Conservation (phyloP, 2,888 invertebrate genomes). For the Zelleria hepariella region DNA sequence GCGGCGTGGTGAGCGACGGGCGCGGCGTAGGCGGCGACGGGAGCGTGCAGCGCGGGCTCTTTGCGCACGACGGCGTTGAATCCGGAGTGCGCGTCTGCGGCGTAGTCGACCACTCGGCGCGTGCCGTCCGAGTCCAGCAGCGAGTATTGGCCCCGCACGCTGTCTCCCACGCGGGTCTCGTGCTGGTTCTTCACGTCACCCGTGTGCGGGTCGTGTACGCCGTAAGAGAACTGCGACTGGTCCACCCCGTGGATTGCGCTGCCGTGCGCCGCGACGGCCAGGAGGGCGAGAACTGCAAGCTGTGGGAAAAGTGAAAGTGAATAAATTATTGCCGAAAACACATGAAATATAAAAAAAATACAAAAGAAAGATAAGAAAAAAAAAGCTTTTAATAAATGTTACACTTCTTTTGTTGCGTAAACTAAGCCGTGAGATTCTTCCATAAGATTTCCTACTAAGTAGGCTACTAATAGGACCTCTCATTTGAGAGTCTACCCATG, state of each 20-base stretch:
- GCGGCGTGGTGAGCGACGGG: slow-evolving; percentile 8
- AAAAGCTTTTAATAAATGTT: background rate
- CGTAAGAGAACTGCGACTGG: slow-evolving; percentile 62
- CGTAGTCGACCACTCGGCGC: slow-evolving; percentile 74
- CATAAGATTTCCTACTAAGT: too few species aligned
- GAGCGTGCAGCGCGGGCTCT: slow-evolving; percentile 30
- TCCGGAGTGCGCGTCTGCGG: slow-evolving; percentile 40
- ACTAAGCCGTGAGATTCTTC: too few species aligned
- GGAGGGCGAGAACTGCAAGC: slow-evolving; percentile 56
- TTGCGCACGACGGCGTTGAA: slow-evolving; percentile 48
- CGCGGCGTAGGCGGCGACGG: slow-evolving; percentile 24
- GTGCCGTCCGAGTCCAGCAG: slow-evolving; percentile 74
- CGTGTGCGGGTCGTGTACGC: slow-evolving; percentile 62
- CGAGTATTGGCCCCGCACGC: slow-evolving; percentile 69
- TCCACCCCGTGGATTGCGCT: slow-evolving; percentile 46
- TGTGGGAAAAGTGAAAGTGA: slow-evolving; percentile 35
- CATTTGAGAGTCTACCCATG: too few species aligned
- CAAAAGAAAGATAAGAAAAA: too few species aligned
- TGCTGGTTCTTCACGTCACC: slow-evolving; percentile 71
- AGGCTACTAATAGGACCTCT: too few species aligned
- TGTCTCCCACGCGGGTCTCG: slow-evolving; percentile 76
- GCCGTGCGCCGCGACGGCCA: slow-evolving; percentile 56
- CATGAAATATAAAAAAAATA: too few species aligned
- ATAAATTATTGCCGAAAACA: background rate
- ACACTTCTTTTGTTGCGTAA: too few species aligned